Conservation (phyloP, 1,140 invertebrate species). For the Mamestra configurata region DNA sequence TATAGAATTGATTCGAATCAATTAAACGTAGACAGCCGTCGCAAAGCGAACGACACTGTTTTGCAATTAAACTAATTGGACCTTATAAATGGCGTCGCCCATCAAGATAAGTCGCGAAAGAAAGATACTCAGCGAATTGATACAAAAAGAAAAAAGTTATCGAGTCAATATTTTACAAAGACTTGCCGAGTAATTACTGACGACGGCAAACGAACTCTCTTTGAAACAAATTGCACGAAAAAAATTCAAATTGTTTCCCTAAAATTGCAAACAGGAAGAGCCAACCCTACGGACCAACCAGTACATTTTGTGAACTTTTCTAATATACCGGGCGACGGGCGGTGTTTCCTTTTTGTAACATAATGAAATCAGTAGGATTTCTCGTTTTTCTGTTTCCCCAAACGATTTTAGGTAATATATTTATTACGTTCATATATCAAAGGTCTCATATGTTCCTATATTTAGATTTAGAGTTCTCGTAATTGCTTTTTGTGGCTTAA, state of each 20-base stretch:
- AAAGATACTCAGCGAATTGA: conserved; percentile 1
- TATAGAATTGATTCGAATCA: no score
- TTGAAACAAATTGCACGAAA: neutral
- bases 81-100: neutral
- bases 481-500: conserved; percentile 34
- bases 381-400: conserved; percentile 17
- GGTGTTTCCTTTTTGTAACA: conserved; percentile 16
- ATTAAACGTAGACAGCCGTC: neutral
- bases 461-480: conserved; percentile 11
- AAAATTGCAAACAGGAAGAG: conserved; percentile 7
- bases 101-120: neutral
- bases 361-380: conserved; percentile 46
- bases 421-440: conserved; percentile 49
- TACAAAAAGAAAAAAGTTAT: neutral
- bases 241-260: neutral
- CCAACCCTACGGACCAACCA: conserved; percentile 8
- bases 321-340: conserved; percentile 27
- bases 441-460: conserved; percentile 28
- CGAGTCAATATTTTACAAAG: conserved; percentile 2
- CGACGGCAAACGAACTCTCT: neutral
- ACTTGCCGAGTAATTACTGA: conserved; percentile 8
- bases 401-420: conserved; percentile 42
- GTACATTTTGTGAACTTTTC: conserved; percentile 43
- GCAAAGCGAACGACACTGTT: no score
- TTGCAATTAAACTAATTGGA: neutral